Conservation (phyloP, 2,797 vertebrate genomes). For the Anomalospiza imberbis region DNA sequence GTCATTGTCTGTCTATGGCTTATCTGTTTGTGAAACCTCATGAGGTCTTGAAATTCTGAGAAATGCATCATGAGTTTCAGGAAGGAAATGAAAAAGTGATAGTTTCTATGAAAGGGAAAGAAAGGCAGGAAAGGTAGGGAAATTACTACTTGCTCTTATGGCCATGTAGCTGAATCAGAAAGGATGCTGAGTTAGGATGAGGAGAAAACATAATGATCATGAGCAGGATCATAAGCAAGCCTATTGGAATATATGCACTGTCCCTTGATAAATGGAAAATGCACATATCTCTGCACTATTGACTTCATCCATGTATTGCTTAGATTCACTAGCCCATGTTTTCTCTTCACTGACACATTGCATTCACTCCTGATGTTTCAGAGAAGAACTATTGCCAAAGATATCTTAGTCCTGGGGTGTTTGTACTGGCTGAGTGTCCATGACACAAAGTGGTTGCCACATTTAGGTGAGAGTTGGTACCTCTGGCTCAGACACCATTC, state of each 20-base stretch:
- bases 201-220: not conserved
- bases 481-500: not conserved
- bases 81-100: not conserved
- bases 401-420: fast-evolving
- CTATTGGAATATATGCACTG: not conserved
- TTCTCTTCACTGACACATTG: not conserved
- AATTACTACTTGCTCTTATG: not conserved
- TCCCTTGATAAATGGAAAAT: not conserved
- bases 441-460: not conserved
- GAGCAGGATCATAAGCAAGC: not conserved
- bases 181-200: not conserved
- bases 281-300: fast-evolving
- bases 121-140: not conserved
- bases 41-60: not conserved
- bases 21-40: not conserved
- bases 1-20: not conserved
- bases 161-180: not conserved
- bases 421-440: not conserved
- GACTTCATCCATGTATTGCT: not conserved
- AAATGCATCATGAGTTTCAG: not conserved
- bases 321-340: not conserved
- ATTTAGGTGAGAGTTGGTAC: not conserved
- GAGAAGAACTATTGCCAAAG: not conserved
- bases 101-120: not conserved
- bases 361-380: not conserved